Percentiles rank a stretch among this genome's conserved stretches.
These are phyloP conservation scores for Spea multiplicata DNA, from an alignment of 2,113 vertebrate species.

Conservation along the genomic window DNA sequence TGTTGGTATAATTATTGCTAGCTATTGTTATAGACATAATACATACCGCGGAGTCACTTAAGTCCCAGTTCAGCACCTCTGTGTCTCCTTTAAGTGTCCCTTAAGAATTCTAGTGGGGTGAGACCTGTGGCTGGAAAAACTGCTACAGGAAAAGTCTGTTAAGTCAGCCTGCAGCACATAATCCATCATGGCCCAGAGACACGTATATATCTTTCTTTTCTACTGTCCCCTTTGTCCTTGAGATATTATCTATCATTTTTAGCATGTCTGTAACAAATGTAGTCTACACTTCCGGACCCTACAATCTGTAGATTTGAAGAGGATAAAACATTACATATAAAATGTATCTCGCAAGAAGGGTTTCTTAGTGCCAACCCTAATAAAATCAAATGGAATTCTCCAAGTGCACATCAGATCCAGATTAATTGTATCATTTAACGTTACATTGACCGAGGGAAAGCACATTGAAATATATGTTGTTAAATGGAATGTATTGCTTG, in stretches of 20 bases:
- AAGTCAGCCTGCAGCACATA: background rate
- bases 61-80: no score
- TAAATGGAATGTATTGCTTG: conserved; percentile 13
- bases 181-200: background rate
- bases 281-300: background rate
- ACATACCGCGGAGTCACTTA: no score
- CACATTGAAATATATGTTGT: conserved; percentile 11
- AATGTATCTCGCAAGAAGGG: background rate
- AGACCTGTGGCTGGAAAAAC: no score
- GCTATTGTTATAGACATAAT: no score
- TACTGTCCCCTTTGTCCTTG: background rate
- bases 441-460: background rate
- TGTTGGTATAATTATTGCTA: no score
- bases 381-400: conserved; percentile 33
- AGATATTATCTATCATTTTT: background rate
- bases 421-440: conserved; percentile 26
- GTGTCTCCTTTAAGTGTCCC: no score
- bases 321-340: background rate
- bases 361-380: conserved; percentile 8
- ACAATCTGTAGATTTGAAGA: background rate
- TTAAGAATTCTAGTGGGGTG: no score
- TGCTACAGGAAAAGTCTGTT: background rate
- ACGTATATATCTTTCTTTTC: background rate
- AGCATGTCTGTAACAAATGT: background rate
- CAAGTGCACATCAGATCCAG: background rate